Evolutionary conservation across 2,113 vertebrate genomes (phyloP).

Genomic region (Rhea americana): DNA sequence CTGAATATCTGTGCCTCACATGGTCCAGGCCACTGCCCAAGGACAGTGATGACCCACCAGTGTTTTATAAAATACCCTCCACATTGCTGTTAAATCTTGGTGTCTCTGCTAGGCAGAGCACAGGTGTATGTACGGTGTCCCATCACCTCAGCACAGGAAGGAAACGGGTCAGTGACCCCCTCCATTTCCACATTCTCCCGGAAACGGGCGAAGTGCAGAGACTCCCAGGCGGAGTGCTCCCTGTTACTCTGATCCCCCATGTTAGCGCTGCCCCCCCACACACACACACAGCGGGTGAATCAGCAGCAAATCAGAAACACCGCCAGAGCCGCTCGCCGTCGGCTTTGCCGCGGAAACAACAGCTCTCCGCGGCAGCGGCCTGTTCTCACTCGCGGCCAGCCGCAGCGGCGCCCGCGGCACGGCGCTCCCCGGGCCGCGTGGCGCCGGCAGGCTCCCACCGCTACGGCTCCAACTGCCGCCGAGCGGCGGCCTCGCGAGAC

Average conservation of each 20-base stretch:
- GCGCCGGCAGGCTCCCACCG: accelerated
- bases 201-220: background rate
- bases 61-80: accelerated
- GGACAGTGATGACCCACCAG: background rate
- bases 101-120: background rate
- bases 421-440: too few species aligned
- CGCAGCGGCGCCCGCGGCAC: background rate
- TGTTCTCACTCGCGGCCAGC: background rate
- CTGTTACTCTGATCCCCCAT: accelerated
- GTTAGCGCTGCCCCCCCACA: background rate
- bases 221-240: accelerated
- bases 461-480: too few species aligned
- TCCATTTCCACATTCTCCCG: accelerated
- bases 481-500: background rate
- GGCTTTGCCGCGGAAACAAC: background rate
- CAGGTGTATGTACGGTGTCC: accelerated
- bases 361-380: background rate
- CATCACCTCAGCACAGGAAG: background rate
- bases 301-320: background rate
- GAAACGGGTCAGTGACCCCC: accelerated
- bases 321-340: accelerated
- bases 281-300: background rate
- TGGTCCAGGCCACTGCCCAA: accelerated
- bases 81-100: too few species aligned
- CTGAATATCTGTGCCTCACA: accelerated